A percentile compares a stretch with the other conserved stretches of the same genome.
Evolutionary conservation across 2,113 vertebrate genomes (phyloP).

Genomic region (Epinephelus moara): DNA sequence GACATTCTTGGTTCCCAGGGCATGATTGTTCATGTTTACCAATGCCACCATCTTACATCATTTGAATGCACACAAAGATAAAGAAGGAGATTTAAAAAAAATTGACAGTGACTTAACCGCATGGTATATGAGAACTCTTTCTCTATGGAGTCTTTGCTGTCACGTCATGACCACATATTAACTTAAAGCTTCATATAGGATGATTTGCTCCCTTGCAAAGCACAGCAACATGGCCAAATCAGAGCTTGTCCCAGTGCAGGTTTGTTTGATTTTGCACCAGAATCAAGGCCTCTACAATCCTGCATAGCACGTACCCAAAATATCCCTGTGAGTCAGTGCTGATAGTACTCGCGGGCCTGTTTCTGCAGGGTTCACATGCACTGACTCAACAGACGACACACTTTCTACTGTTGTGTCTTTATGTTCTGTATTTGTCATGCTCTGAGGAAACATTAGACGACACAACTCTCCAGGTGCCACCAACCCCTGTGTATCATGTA

Average conservation of each 20-base stretch:
- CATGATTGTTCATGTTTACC: neutral
- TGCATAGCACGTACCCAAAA: constrained; percentile 22
- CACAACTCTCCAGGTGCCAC: neutral
- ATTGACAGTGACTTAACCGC: neutral
- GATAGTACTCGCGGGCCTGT: constrained; percentile 23
- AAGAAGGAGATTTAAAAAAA: neutral
- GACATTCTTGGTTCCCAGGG: too few species aligned
- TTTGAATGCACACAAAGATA: neutral
- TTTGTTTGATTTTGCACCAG: constrained; percentile 12
- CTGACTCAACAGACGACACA: constrained; percentile 47
- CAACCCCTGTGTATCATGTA: neutral
- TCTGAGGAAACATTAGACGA: constrained; percentile 16
- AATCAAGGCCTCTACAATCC: constrained; percentile 20
- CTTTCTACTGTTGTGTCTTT: constrained; percentile 39
- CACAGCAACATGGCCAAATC: neutral
- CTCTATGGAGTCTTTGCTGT: neutral
- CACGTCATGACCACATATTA: neutral
- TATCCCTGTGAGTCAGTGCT: constrained; percentile 42
- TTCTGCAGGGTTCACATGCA: constrained; percentile 23
- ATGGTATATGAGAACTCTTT: neutral
- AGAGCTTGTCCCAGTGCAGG: constrained; percentile 1
- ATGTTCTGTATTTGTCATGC: neutral
- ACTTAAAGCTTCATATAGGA: neutral
- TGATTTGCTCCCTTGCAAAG: neutral
- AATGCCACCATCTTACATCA: neutral